A percentile compares a stretch with the other conserved stretches of the same genome.
phyloP scores from a whole-genome alignment of 1,140 invertebrate species.

The Drosophila leontia region DNA sequence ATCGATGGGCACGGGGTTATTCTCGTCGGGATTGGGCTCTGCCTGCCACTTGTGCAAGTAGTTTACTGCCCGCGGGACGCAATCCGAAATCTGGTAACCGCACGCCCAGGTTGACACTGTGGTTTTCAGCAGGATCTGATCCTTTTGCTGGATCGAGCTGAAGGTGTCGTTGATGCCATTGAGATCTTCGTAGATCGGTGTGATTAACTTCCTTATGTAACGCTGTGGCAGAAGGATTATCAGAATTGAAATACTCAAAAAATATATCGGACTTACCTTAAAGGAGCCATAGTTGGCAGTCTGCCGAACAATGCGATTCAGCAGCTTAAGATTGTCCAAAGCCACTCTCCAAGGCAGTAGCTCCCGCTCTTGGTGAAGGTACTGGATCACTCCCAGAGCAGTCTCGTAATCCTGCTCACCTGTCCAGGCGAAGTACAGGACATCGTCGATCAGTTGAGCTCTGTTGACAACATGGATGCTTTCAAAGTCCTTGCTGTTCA shows the following conservation, averaged over 20 bases:
- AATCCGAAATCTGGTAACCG: slow-evolving; percentile 86
- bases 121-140: slow-evolving; percentile 86
- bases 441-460: slow-evolving; percentile 92
- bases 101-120: slow-evolving; percentile 87
- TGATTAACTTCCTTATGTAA: slow-evolving; percentile 86
- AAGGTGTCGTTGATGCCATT: slow-evolving; percentile 86
- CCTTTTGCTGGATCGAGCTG: slow-evolving; percentile 77
- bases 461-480: slow-evolving; percentile 89
- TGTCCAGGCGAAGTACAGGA: slow-evolving; percentile 90
- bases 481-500: slow-evolving; percentile 85
- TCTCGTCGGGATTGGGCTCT: slow-evolving; percentile 86
- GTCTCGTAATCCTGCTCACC: slow-evolving; percentile 88
- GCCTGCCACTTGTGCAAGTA: slow-evolving; percentile 87
- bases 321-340: slow-evolving; percentile 75
- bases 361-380: slow-evolving; percentile 88
- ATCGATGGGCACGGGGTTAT: slow-evolving; percentile 90
- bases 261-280: slow-evolving; percentile 71
- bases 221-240: slow-evolving; percentile 71
- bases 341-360: slow-evolving; percentile 88
- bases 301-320: slow-evolving; percentile 86
- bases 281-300: slow-evolving; percentile 86
- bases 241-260: neutral
- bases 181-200: slow-evolving; percentile 86
- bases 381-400: slow-evolving; percentile 86
- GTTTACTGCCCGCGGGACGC: slow-evolving; percentile 86